Evolutionary conservation across 2,888 invertebrate genomes (phyloP).

Genomic region (Trissolcus brochymenae): DNA sequence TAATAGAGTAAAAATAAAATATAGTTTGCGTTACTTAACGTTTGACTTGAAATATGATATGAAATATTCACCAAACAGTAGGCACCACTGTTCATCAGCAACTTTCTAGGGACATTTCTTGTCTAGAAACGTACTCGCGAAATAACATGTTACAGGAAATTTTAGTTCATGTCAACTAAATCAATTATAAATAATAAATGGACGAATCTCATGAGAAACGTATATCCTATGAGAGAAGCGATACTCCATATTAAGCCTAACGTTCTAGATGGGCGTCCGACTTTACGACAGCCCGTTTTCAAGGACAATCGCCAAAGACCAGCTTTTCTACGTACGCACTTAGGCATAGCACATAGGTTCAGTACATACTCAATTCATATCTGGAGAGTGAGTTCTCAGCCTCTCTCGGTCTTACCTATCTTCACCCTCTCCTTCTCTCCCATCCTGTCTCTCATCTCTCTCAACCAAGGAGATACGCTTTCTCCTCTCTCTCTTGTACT

Average conservation of each 20-base stretch:
- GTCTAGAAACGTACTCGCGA: too few relatives aligned
- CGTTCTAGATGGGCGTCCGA: slow-evolving; percentile 57
- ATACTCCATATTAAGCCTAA: slow-evolving; percentile 51
- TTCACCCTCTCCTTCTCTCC: slow-evolving; percentile 18
- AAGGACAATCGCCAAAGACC: slow-evolving; percentile 58
- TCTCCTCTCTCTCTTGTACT: slow-evolving; percentile 3
- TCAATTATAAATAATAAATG: neutral
- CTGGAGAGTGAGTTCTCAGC: slow-evolving; percentile 57
- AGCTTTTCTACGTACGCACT: slow-evolving; percentile 57
- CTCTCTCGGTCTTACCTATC: slow-evolving; percentile 40
- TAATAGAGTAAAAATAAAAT: too few relatives aligned
- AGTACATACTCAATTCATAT: slow-evolving; percentile 52
- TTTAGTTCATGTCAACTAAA: neutral
- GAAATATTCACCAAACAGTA: too few relatives aligned
- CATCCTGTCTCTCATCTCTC: slow-evolving; percentile 19
- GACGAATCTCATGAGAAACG: slow-evolving; percentile 15
- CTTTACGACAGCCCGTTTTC: slow-evolving; percentile 60
- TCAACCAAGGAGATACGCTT: slow-evolving; percentile 5
- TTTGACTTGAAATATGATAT: too few relatives aligned
- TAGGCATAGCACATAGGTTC: slow-evolving; percentile 53
- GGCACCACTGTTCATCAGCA: too few relatives aligned
- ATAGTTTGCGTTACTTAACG: too few relatives aligned
- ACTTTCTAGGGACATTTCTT: too few relatives aligned
- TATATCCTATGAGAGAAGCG: slow-evolving; percentile 28
- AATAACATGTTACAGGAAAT: too few relatives aligned